Percentiles rank a stretch among this genome's conserved stretches.
These are phyloP conservation scores for Drosophila ohnishii DNA, from an alignment of 1,140 invertebrate genomes.

Conservation along the genomic window DNA sequence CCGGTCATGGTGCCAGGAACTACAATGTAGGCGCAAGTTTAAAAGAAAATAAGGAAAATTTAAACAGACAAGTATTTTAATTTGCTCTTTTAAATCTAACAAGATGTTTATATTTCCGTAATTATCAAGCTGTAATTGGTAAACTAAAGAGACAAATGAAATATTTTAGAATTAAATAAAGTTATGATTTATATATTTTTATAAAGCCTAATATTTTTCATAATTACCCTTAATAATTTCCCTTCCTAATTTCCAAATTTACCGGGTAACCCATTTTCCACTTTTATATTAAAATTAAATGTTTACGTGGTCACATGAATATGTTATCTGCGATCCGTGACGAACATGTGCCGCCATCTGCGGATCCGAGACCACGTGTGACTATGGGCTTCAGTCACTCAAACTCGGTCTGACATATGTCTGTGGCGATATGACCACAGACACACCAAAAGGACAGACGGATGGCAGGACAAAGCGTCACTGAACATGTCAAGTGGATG, in stretches of 20 bases:
- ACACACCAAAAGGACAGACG: slow-evolving; percentile 27
- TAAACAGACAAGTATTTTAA: background rate
- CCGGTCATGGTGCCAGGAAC: slow-evolving; percentile 2
- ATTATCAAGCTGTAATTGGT: too few relatives aligned
- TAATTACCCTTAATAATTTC: background rate
- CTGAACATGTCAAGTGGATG: slow-evolving; percentile 40
- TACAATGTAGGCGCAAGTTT: too few relatives aligned
- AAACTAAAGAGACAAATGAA: too few relatives aligned
- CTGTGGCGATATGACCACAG: slow-evolving; percentile 35
- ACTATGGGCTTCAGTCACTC: slow-evolving; percentile 25
- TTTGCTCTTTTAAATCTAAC: background rate
- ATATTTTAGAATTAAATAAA: too few relatives aligned
- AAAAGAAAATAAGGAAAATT: background rate
- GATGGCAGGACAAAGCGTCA: slow-evolving; percentile 33
- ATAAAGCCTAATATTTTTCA: background rate
- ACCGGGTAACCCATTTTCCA: background rate
- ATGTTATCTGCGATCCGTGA: slow-evolving; percentile 20
- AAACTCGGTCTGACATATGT: slow-evolving; percentile 41
- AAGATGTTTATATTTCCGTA: background rate
- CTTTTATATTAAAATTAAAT: slow-evolving; percentile 17
- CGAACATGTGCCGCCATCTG: slow-evolving; percentile 13
- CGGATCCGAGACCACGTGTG: slow-evolving; percentile 18
- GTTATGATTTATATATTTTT: too few relatives aligned
- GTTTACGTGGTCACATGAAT: slow-evolving; percentile 8
- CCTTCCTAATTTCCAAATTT: background rate